Percentiles rank a stretch among this genome's conserved stretches.
These are phyloP conservation scores for Microtus montanus DNA, from an alignment of 2,113 vertebrate species.

Conservation along the genomic window DNA sequence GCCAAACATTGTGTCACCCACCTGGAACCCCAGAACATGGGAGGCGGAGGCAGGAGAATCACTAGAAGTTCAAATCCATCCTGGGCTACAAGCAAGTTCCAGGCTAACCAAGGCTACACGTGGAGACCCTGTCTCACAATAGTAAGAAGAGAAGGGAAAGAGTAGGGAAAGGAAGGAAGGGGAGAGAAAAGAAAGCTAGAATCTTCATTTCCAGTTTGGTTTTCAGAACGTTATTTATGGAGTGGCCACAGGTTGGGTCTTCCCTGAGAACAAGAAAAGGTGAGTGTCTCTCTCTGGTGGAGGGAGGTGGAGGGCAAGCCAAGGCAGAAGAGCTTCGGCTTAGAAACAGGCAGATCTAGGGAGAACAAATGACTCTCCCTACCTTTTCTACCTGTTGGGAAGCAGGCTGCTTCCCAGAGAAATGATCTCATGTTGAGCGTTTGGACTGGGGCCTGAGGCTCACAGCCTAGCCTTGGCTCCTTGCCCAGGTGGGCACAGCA, in stretches of 20 bases:
- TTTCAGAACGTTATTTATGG: not conserved
- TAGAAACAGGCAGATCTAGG: not conserved
- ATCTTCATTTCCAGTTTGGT: not conserved
- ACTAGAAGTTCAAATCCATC: not conserved
- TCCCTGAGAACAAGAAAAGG: not conserved
- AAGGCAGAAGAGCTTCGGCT: not conserved
- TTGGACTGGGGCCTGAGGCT: not conserved
- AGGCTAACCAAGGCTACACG: not conserved
- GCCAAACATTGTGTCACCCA: not conserved
- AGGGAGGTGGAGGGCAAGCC: not conserved
- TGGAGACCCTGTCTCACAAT: not conserved
- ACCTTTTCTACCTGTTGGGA: not conserved
- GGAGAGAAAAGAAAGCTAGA: not conserved
- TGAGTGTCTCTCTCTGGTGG: not conserved
- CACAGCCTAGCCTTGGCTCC: not conserved
- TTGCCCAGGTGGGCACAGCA: not conserved
- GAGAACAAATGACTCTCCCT: not conserved
- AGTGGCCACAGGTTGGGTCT: not conserved
- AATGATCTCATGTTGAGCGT: not conserved
- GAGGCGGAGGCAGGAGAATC: not conserved
- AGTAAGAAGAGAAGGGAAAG: not conserved
- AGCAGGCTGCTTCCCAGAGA: not conserved
- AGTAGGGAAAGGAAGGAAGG: not conserved
- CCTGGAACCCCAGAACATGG: not conserved
- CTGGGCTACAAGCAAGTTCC: not conserved